Evolutionary conservation across 2,113 vertebrate genomes (phyloP).

Genomic region (Neolamprologus falcicula): DNA sequence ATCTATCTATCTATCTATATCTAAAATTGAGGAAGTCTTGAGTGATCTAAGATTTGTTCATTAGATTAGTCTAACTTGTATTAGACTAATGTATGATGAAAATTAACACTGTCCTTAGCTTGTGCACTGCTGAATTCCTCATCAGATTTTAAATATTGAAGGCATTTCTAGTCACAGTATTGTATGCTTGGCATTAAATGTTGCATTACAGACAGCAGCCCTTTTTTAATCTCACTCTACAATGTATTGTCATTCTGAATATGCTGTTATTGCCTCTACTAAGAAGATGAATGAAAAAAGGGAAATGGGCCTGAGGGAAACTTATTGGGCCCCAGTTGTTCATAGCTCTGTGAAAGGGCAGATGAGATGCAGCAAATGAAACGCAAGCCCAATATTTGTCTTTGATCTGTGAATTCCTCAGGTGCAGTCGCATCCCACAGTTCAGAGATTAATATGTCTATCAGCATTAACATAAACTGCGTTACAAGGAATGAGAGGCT

Average conservation of each 20-base stretch:
- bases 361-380: slow-evolving; percentile 26
- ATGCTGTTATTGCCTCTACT: slow-evolving; percentile 23
- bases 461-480: neutral
- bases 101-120: neutral
- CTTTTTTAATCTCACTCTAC: neutral
- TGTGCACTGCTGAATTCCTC: neutral
- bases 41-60: neutral
- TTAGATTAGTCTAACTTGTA: neutral
- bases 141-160: neutral
- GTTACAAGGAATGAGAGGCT: neutral
- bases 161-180: neutral
- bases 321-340: slow-evolving; percentile 11
- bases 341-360: slow-evolving; percentile 9
- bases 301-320: slow-evolving; percentile 18
- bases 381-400: neutral
- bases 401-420: slow-evolving; percentile 1
- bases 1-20: neutral
- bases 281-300: slow-evolving; percentile 26
- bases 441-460: slow-evolving; percentile 16
- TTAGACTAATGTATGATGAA: neutral
- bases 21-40: neutral
- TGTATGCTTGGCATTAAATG: neutral
- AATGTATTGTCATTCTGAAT: neutral
- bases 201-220: neutral
- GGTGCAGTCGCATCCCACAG: neutral